Base-by-base conservation (phyloP, 2,888 invertebrate genomes). In the Cylloceria caligata region DNA sequence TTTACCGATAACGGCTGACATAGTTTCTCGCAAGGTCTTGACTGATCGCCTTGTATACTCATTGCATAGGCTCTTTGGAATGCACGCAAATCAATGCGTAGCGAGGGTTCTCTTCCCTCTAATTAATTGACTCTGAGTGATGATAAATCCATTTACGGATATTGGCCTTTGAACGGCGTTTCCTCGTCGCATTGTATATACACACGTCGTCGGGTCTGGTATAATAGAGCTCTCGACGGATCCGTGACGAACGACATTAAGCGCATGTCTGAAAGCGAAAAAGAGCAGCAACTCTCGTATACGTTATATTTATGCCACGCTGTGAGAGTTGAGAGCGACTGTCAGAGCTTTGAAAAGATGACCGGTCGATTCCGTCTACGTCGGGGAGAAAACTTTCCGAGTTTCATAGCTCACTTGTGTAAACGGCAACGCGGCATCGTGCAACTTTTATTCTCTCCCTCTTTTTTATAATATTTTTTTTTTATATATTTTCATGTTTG, bases 11-110 rank as follows among this genome's bases (percentile, higher is more conserved):
- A 9, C 16, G 9, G 2, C 9, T 16, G 7, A 9, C 16, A 6
- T 1, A 3, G 34, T 9, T 13, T 11, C 36, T 39, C 27, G 11
- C 34, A 11, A 30, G 75, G 47, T 62, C 57, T 49, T 21, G 24
- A 47, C 45, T 36, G 27, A 49, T 57, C 67, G 42, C 39, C 13
- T 74, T 34, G 39, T 47, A 34, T 36, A 71, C 45, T 55, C 47
- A 42, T 74, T 68, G 62, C 62, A 68, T 42, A 81, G 69, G n/a
- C 27, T 36, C 49, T 30, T 19, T 60, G 80, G 83, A 75, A 85
- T 82, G 74, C 81, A 74, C 52, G 68, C 80, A 73, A 85, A 85
- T 85, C 78, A 85, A 85, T 83, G 71, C 39, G 24, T 55, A 74
- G 52, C 52, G 49, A 69, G 47, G 75, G 24, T 34, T 36, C 27